Conservation (phyloP, 1,140 invertebrate species). For the Drosophila arawakana region DNA sequence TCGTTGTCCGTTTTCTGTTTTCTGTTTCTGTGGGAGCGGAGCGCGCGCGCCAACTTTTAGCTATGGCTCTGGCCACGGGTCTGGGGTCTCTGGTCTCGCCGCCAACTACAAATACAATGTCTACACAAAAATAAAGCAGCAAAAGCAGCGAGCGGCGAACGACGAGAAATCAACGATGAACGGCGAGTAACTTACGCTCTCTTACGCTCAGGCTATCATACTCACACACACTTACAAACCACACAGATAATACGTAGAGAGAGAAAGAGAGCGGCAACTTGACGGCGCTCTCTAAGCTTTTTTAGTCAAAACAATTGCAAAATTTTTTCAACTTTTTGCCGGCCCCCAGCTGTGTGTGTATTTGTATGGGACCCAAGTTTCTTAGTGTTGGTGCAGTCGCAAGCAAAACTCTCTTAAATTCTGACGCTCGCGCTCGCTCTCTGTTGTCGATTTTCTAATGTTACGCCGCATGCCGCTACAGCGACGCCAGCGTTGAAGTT, state of each 20-base stretch:
- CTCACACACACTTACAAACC: not conserved
- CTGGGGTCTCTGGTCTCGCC: slow-evolving; percentile 56
- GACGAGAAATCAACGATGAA: slow-evolving; percentile 1
- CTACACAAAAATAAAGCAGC: slow-evolving; percentile 41
- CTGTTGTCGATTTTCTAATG: slow-evolving; percentile 67
- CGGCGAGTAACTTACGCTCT: slow-evolving; percentile 11
- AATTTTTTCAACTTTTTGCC: slow-evolving; percentile 75
- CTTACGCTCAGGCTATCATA: slow-evolving; percentile 6
- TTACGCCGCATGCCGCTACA: slow-evolving; percentile 41
- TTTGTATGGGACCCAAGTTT: slow-evolving; percentile 46
- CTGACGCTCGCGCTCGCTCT: slow-evolving; percentile 34
- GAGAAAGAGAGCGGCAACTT: not conserved
- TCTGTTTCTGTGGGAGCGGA: slow-evolving; percentile 46
- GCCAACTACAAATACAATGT: slow-evolving; percentile 59
- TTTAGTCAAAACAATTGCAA: slow-evolving; percentile 81
- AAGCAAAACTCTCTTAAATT: slow-evolving; percentile 46
- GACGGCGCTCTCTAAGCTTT: slow-evolving; percentile 70
- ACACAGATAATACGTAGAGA: not conserved
- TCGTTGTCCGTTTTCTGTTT: slow-evolving; percentile 32
- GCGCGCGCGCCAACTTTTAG: slow-evolving; percentile 73
- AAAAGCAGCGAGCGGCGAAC: slow-evolving; percentile 40
- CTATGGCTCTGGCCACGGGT: slow-evolving; percentile 53
- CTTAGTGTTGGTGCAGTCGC: slow-evolving; percentile 70
- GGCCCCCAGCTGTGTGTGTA: slow-evolving; percentile 47
- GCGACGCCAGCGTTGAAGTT: slow-evolving; percentile 18